A percentile compares a stretch with the other conserved stretches of the same genome.
These are phyloP conservation scores for Hiodon alosoides DNA, from an alignment of 2,113 vertebrate species.

Conservation along the genomic window DNA sequence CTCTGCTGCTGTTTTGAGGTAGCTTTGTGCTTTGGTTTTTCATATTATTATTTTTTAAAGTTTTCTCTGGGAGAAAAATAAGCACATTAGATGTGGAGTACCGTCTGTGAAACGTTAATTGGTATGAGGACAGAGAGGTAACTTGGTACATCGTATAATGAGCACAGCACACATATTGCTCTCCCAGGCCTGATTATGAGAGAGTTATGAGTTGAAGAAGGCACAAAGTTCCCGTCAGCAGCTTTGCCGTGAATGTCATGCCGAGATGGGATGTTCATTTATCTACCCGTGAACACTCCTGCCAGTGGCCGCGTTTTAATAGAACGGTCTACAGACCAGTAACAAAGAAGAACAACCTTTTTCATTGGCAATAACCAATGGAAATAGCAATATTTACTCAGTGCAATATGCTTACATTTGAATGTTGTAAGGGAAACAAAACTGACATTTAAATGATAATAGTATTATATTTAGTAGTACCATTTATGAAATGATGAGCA, in stretches of 20 bases:
- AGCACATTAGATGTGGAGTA: background rate
- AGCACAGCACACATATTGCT: conserved; percentile 17
- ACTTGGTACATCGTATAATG: conserved; percentile 28
- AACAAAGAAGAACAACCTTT: conserved; percentile 11
- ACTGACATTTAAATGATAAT: background rate
- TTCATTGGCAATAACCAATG: conserved; percentile 26
- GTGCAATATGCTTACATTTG: conserved; percentile 41
- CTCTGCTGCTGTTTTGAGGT: conserved; percentile 8
- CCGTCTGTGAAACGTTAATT: conserved; percentile 29
- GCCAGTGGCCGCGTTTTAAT: conserved; percentile 24
- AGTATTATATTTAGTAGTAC: background rate
- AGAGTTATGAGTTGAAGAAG: conserved; percentile 2
- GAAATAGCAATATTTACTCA: conserved; percentile 28
- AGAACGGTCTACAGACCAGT: conserved; percentile 3
- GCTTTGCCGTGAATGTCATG: conserved; percentile 21
- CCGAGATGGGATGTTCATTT: conserved; percentile 17
- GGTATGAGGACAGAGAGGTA: conserved; percentile 20
- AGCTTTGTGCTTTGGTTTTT: background rate
- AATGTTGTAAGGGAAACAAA: conserved; percentile 30
- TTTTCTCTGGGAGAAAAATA: background rate
- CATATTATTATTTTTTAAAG: conserved; percentile 1
- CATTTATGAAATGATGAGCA: conserved; percentile 37
- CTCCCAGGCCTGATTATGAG: conserved; percentile 24
- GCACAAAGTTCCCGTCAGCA: background rate
- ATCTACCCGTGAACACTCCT: conserved; percentile 28